Percentiles rank a stretch among this genome's conserved stretches.
These are phyloP conservation scores for Noctilio leporinus DNA, from an alignment of 2,113 vertebrate genomes.

Conservation along the genomic window DNA sequence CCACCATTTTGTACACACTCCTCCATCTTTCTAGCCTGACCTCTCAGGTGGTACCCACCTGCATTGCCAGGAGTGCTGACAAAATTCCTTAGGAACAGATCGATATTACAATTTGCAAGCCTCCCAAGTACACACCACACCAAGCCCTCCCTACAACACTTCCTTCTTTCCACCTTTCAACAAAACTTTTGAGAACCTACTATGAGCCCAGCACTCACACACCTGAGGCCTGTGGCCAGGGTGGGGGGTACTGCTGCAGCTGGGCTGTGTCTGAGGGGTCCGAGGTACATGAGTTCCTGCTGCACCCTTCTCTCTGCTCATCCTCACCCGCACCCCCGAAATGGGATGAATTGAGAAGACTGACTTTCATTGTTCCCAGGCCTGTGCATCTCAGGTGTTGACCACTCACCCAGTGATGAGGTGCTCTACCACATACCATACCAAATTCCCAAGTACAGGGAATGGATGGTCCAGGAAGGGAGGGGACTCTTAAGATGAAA, in stretches of 20 bases:
- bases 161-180: neutral
- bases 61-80: neutral
- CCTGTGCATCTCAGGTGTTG: neutral
- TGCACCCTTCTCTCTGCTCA: neutral
- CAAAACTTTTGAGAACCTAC: neutral
- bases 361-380: neutral
- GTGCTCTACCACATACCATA: fast-evolving
- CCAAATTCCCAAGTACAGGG: neutral
- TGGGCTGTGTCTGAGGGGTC: neutral
- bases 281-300: fast-evolving
- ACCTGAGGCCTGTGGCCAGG: neutral
- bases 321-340: too few relatives aligned
- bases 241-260: neutral
- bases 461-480: fast-evolving
- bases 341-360: neutral
- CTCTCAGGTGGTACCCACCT: fast-evolving
- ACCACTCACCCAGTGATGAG: neutral
- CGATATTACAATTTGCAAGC: fast-evolving
- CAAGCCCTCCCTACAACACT: neutral
- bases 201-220: fast-evolving
- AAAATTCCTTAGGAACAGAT: neutral
- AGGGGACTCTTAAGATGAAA: too few relatives aligned
- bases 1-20: fast-evolving
- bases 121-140: too few relatives aligned
- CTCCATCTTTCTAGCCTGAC: neutral